These are phyloP conservation scores for Sebastes oblongus DNA, from an alignment of 2,797 vertebrate species.

Conservation along the genomic window DNA sequence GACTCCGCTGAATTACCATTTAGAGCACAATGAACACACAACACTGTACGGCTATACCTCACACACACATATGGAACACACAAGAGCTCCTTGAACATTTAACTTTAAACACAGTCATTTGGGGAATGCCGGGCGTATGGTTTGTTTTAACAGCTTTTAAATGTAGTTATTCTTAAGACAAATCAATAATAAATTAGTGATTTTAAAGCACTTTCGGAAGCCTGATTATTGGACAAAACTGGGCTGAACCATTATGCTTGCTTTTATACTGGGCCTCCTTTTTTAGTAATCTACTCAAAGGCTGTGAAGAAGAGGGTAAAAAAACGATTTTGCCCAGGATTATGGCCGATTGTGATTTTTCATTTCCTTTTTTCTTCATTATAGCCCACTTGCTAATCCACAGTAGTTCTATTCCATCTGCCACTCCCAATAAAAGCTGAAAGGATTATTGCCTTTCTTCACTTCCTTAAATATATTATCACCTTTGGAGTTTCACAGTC, in stretches of 20 bases:
- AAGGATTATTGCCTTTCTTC: conserved; percentile 31
- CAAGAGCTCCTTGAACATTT: conserved; percentile 7
- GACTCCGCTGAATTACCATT: conserved; percentile 68
- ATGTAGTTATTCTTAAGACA: background rate
- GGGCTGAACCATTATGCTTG: background rate
- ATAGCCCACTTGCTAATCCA: conserved; percentile 36
- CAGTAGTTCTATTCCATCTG: conserved; percentile 52
- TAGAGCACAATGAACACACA: conserved; percentile 64
- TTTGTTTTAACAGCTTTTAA: background rate
- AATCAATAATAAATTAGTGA: background rate
- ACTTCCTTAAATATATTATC: conserved; percentile 21
- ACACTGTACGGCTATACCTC: conserved; percentile 6
- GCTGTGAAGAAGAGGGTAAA: background rate
- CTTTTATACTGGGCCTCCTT: background rate
- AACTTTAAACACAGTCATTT: background rate
- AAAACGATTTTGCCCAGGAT: background rate
- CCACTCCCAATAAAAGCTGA: conserved; percentile 34
- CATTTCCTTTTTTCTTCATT: conserved; percentile 30
- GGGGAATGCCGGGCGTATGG: background rate
- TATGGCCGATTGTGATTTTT: conserved; percentile 36
- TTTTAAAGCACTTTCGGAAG: background rate
- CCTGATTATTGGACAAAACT: background rate
- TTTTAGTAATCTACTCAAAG: background rate
- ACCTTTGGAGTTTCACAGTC: conserved; percentile 19
- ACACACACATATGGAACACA: background rate